Evolutionary conservation across 2,888 invertebrate species (phyloP).

Genomic region (Cataglyphis rosenhaueri): DNA sequence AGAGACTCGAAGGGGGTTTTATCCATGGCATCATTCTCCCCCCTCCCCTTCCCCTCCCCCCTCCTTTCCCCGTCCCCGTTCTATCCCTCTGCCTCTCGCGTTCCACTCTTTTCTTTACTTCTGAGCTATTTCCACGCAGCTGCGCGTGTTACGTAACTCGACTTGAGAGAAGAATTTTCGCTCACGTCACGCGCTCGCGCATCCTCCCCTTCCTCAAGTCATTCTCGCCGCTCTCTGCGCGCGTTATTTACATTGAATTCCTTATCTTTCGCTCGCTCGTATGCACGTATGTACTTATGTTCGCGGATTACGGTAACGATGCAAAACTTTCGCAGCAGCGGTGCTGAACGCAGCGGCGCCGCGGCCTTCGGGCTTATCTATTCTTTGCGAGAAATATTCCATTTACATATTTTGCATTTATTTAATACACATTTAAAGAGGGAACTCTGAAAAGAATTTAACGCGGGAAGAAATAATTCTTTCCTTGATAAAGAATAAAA

Average conservation of each 20-base stretch:
- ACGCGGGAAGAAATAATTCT: not conserved
- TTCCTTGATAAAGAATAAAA: not conserved
- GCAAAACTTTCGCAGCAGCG: constrained; percentile 39
- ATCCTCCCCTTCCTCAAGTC: constrained; percentile 34
- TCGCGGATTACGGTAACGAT: constrained; percentile 52
- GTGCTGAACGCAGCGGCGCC: not conserved
- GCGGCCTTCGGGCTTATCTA: not conserved
- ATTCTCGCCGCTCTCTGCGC: constrained; percentile 16
- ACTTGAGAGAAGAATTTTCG: constrained; percentile 52
- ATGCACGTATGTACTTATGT: constrained; percentile 45
- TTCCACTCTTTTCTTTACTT: constrained; percentile 21
- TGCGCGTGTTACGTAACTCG: constrained; percentile 49
- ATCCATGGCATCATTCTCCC: constrained; percentile 31
- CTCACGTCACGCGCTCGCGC: constrained; percentile 47
- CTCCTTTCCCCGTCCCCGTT: too few species aligned
- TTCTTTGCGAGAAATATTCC: not conserved
- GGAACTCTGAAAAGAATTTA: not conserved
- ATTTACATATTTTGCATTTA: not conserved
- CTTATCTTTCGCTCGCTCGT: constrained; percentile 51
- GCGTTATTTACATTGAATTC: constrained; percentile 56
- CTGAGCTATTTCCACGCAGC: constrained; percentile 49
- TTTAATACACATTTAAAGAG: not conserved
- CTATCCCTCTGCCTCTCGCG: too few species aligned
- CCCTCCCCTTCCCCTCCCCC: constrained; percentile 18
- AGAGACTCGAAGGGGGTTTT: constrained; percentile 20